Base-by-base conservation (phyloP, 30 jellyfish, hydroid and myxozoan species). In the Rhopilema esculentum region DNA sequence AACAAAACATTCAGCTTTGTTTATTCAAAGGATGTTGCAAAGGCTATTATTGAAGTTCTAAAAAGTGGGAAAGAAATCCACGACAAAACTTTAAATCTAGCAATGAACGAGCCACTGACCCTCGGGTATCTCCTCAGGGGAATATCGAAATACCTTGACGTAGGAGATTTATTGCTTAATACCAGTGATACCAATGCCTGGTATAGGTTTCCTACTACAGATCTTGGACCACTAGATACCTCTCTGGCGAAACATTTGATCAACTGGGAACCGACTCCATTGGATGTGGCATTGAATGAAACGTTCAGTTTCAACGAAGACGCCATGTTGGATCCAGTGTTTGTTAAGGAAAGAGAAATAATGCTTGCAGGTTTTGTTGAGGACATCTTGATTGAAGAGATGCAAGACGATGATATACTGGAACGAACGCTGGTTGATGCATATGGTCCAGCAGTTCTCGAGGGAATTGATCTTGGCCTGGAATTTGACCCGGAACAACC, bases 311-410 rank as follows among this genome's bases (percentile, higher is more conserved):
- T 90, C 85, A 91, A 91, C 78, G 98, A 90, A 75, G 91, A 76
- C 28, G 99, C 99, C n/a, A 95, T 95, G 97, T 88, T 87, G 15
- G 96, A 95, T 4, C 48, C 26, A 7, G 74, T 30, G 26, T 87
- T 77, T 32, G 93, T 91, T 16, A 91, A 87, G 67, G 99, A 95
- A 53, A 33, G 96, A 75, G 99, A 90, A 74, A 77, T 91, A 1
- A 71, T 91, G 91, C 85, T 95, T 26, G 99, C 98, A 0, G 93
- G 88, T 15, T 91, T 95, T 49, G 91, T 90, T 1, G 99, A 95
- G 53, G 99, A 95, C 79, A 86, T 78, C 8, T 69, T 95, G 52
- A 75, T 77, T 49, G 97, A 88, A 48, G 93, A 76, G 62, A 83
- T 86, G 87, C 71, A 83, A 52, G 98, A 91, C 32, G 99, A 95